phyloP scores from a whole-genome alignment of 2,888 invertebrate genomes.

The Troides oblongomaculatus region DNA sequence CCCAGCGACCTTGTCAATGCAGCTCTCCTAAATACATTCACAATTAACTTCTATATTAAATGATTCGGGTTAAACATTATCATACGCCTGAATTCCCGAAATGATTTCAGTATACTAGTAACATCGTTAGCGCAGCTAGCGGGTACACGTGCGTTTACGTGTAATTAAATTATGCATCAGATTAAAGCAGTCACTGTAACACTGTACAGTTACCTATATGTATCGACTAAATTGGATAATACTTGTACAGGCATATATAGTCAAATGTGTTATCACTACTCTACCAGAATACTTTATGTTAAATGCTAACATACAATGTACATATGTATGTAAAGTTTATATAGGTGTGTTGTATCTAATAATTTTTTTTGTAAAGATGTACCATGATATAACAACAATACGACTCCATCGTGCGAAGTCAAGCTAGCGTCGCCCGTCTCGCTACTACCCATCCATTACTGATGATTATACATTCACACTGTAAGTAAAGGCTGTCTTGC shows the following conservation, averaged over 20 bases:
- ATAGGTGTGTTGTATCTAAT: slow-evolving; percentile 44
- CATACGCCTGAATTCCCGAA: slow-evolving; percentile 8
- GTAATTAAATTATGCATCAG: slow-evolving; percentile 34
- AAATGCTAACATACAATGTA: slow-evolving; percentile 41
- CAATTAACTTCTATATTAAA: slow-evolving; percentile 44
- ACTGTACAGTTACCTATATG: slow-evolving; percentile 35
- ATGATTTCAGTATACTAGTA: not conserved
- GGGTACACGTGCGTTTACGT: slow-evolving; percentile 29
- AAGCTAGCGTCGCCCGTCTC: slow-evolving; percentile 34
- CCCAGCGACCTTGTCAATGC: slow-evolving; percentile 50
- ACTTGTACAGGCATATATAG: slow-evolving; percentile 13
- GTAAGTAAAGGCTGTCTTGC: slow-evolving; percentile 34
- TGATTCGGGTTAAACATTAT: slow-evolving; percentile 40
- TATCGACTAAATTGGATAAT: slow-evolving; percentile 25
- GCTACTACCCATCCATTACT: slow-evolving; percentile 25
- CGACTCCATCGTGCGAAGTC: slow-evolving; percentile 39
- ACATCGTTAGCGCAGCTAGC: not conserved
- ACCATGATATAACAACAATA: slow-evolving; percentile 46
- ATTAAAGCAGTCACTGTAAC: slow-evolving; percentile 41
- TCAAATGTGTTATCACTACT: slow-evolving; percentile 12
- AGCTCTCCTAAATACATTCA: slow-evolving; percentile 37
- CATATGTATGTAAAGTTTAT: slow-evolving; percentile 40
- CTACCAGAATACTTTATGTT: slow-evolving; percentile 43
- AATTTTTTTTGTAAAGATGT: slow-evolving; percentile 47
- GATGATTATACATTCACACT: slow-evolving; percentile 27